Evolutionary conservation across 2,797 vertebrate genomes (phyloP).

Genomic region (Fratercula arctica): DNA sequence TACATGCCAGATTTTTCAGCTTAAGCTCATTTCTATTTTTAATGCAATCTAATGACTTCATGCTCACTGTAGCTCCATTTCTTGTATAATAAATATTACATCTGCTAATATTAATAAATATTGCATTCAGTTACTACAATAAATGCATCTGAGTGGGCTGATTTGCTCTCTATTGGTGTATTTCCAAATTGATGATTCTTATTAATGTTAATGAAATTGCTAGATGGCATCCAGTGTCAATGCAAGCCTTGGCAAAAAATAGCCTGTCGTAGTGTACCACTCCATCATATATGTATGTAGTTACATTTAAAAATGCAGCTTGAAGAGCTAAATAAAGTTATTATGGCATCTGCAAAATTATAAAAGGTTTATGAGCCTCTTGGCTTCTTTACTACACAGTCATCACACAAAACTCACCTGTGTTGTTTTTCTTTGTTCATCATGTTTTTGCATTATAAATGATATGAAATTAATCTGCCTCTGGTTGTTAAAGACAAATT

Average conservation of each 20-base stretch:
- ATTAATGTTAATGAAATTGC: constrained; percentile 47
- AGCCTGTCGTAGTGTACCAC: background rate
- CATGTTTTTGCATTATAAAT: background rate
- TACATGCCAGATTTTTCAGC: background rate
- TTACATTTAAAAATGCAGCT: background rate
- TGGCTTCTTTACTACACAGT: background rate
- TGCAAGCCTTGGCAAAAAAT: background rate
- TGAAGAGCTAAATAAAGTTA: background rate
- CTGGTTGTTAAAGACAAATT: background rate
- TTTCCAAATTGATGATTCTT: constrained; percentile 26
- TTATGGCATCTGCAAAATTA: background rate
- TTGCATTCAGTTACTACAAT: constrained; percentile 3
- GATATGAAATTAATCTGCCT: background rate
- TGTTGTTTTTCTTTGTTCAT: background rate
- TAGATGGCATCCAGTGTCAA: background rate
- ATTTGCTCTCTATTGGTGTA: background rate
- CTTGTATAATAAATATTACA: constrained; percentile 19
- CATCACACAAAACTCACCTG: background rate
- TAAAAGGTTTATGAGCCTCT: background rate
- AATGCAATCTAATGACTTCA: background rate
- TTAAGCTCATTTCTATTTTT: background rate
- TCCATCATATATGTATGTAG: background rate
- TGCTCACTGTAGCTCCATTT: background rate
- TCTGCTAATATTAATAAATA: constrained; percentile 25
- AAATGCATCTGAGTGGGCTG: constrained; percentile 13